Conservation (phyloP, 2,888 invertebrate genomes). For the Sepiola atlantica region DNA sequence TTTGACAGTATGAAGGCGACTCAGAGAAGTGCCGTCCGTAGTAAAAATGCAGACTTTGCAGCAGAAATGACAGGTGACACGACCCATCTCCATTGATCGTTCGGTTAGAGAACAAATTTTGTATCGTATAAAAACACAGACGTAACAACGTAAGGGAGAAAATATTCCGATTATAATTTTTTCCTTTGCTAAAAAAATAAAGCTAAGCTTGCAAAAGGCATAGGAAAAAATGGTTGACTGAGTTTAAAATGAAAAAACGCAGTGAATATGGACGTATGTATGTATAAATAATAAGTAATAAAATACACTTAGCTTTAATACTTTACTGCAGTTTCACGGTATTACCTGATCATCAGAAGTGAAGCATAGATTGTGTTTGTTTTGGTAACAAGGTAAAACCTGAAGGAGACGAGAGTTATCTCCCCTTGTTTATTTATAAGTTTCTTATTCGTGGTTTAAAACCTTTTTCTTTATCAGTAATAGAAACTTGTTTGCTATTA, state of each 20-base stretch:
- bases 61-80: not conserved
- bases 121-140: not conserved
- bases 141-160: not conserved
- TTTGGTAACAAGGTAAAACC: no score
- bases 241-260: not conserved
- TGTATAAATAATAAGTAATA: no score
- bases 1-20: not conserved
- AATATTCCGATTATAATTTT: not conserved
- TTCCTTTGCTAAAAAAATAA: not conserved
- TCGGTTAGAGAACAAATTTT: not conserved
- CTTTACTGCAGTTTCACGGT: no score
- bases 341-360: no score
- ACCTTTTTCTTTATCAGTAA: no score
- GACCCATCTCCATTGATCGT: slow-evolving; percentile 15
- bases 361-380: no score
- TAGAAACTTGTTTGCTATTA: no score
- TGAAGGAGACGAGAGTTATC: not conserved
- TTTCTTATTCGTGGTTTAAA: no score
- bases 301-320: no score
- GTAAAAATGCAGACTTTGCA: not conserved
- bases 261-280: no score
- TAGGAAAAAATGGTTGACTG: not conserved
- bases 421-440: no score
- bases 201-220: not conserved
- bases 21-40: not conserved